Percentiles rank a stretch among this genome's conserved stretches.
Evolutionary conservation across 1,140 invertebrate genomes (phyloP).

Genomic region (Drosophila truncata): DNA sequence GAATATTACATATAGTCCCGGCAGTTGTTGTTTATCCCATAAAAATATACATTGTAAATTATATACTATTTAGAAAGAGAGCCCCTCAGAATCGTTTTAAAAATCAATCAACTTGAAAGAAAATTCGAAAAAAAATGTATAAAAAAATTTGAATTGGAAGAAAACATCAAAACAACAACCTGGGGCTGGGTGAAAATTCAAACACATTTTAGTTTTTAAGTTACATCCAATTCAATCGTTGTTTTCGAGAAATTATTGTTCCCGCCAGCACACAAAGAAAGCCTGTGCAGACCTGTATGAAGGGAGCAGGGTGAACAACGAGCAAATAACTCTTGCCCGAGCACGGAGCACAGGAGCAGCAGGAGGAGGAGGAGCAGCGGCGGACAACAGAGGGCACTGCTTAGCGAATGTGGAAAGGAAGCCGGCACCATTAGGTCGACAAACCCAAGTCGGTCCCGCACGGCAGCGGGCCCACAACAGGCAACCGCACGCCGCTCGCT

Average conservation of each 20-base stretch:
- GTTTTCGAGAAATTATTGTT: constrained; percentile 78
- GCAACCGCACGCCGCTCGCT: constrained; percentile 10
- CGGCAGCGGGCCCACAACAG: constrained; percentile 49
- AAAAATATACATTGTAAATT: not conserved
- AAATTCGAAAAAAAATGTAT: constrained; percentile 2
- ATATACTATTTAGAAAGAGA: not conserved
- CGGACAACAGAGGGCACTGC: constrained; percentile 9
- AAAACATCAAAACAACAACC: constrained; percentile 35
- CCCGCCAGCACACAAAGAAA: constrained; percentile 47
- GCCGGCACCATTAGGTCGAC: constrained; percentile 56
- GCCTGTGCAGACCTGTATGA: constrained; percentile 45
- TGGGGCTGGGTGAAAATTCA: constrained; percentile 30
- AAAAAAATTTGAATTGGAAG: not conserved
- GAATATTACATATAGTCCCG: not conserved
- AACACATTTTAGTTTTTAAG: constrained; percentile 46
- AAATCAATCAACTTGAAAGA: constrained; percentile 18
- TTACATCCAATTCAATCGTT: constrained; percentile 57
- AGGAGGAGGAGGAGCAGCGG: constrained; percentile 23
- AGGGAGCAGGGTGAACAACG: constrained; percentile 48
- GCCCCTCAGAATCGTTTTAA: not conserved
- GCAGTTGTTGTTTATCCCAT: constrained; percentile 4
- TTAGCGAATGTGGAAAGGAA: constrained; percentile 47
- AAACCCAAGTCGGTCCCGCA: constrained; percentile 55
- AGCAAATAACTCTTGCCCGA: constrained; percentile 43
- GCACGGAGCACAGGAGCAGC: constrained; percentile 27